A percentile compares a stretch with the other conserved stretches of the same genome.
phyloP scores from a whole-genome alignment of 2,888 invertebrate species.

The Scaptomyza caliginosa region DNA sequence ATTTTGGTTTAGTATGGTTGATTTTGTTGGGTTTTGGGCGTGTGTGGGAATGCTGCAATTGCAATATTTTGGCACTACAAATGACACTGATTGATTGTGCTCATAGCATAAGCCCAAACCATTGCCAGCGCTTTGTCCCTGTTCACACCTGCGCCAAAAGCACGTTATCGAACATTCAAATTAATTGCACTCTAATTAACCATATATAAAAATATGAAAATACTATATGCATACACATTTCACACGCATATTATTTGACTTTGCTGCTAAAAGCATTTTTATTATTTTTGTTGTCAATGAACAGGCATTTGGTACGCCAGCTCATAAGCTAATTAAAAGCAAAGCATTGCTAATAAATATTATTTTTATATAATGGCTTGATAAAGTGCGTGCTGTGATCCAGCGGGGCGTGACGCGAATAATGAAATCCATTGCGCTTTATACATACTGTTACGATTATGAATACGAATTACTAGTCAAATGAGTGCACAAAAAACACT shows the following conservation, averaged over 20 bases:
- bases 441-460: constrained; percentile 42
- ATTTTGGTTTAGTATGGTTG: background rate
- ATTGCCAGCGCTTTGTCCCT: constrained; percentile 35
- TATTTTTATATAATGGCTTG: constrained; percentile 67
- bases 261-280: constrained; percentile 5
- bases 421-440: constrained; percentile 53
- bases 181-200: constrained; percentile 75
- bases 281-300: constrained; percentile 46
- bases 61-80: constrained; percentile 60
- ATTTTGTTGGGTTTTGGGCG: constrained; percentile 41
- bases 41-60: constrained; percentile 64
- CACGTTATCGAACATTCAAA: constrained; percentile 69
- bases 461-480: constrained; percentile 62
- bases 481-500: constrained; percentile 59
- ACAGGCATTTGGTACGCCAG: constrained; percentile 43
- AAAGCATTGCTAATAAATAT: constrained; percentile 62
- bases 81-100: constrained; percentile 70
- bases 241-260: constrained; percentile 41
- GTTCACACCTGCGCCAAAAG: constrained; percentile 73
- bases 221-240: constrained; percentile 22
- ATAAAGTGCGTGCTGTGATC: constrained; percentile 71
- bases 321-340: constrained; percentile 67
- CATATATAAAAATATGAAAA: constrained; percentile 20
- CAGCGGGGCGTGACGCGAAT: constrained; percentile 64
- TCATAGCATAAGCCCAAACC: constrained; percentile 14